Conservation (phyloP, 2,888 invertebrate genomes). For the Coelinius sp. region DNA sequence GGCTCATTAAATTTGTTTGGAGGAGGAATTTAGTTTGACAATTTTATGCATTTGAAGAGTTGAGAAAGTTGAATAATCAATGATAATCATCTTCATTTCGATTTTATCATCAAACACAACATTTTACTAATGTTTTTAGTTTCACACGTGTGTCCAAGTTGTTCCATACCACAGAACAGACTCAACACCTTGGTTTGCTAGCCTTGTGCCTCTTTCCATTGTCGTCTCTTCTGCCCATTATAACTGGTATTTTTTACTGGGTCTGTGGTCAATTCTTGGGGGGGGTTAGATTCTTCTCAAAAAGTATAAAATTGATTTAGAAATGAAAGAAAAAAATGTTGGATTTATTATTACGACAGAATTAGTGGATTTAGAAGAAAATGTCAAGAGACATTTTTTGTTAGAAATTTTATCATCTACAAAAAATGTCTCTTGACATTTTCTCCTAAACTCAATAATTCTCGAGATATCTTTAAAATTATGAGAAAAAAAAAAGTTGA, state of each 20-base stretch:
- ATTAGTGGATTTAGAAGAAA: background rate
- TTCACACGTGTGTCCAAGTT: background rate
- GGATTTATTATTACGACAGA: background rate
- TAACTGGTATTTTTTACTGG: background rate
- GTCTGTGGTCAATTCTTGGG: background rate
- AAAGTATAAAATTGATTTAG: too few species aligned
- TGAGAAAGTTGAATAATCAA: background rate
- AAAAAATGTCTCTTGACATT: too few species aligned
- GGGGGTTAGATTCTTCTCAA: too few species aligned
- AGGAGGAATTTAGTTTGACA: background rate
- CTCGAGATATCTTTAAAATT: too few species aligned
- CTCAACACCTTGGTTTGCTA: slow-evolving; percentile 11
- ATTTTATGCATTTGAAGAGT: background rate
- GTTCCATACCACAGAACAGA: slow-evolving; percentile 2
- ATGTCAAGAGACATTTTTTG: background rate
- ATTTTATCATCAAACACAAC: background rate
- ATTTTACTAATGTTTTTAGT: background rate
- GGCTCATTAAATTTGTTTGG: slow-evolving; percentile 12
- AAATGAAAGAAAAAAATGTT: too few species aligned
- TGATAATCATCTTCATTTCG: background rate
- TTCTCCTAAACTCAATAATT: too few species aligned
- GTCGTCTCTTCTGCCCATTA: background rate
- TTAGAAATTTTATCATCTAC: too few species aligned
- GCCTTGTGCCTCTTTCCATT: slow-evolving; percentile 22
- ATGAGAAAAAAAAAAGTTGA: too few species aligned